Evolutionary conservation across 2,113 vertebrate species (phyloP).

Genomic region (Nycticebus coucang): DNA sequence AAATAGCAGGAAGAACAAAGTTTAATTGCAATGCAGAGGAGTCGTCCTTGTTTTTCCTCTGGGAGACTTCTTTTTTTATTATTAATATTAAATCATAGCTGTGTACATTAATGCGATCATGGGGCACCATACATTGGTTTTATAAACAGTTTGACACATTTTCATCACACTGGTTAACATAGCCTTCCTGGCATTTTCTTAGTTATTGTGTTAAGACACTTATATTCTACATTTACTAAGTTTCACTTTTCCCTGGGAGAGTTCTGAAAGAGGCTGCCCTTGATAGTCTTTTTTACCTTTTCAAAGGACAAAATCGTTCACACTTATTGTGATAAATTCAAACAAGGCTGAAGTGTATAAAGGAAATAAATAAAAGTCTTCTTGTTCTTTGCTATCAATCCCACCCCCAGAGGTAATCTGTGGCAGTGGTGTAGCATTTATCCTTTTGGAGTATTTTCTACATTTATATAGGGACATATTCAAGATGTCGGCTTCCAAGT

Average conservation of each 20-base stretch:
- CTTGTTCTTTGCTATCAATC: not conserved
- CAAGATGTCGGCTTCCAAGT: not conserved
- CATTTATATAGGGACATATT: too few relatives aligned
- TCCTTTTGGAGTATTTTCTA: not conserved
- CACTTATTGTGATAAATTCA: not conserved
- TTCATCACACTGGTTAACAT: too few relatives aligned
- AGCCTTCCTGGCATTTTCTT: too few relatives aligned
- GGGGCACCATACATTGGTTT: too few relatives aligned
- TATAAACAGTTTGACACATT: too few relatives aligned
- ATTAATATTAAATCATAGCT: too few relatives aligned
- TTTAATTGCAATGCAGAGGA: not conserved
- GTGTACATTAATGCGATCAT: too few relatives aligned
- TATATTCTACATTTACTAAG: too few relatives aligned
- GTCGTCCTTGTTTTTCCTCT: not conserved
- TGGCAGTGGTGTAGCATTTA: accelerated
- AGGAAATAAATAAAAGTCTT: not conserved
- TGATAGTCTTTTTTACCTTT: not conserved
- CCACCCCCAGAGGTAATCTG: not conserved
- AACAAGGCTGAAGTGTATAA: not conserved
- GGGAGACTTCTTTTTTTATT: too few relatives aligned
- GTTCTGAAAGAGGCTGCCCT: not conserved
- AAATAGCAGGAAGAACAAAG: not conserved
- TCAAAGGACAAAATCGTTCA: not conserved
- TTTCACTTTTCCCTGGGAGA: accelerated
- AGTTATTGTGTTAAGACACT: too few relatives aligned